phyloP scores from a whole-genome alignment of 2,113 vertebrate genomes.

The Rafetus swinhoei region DNA sequence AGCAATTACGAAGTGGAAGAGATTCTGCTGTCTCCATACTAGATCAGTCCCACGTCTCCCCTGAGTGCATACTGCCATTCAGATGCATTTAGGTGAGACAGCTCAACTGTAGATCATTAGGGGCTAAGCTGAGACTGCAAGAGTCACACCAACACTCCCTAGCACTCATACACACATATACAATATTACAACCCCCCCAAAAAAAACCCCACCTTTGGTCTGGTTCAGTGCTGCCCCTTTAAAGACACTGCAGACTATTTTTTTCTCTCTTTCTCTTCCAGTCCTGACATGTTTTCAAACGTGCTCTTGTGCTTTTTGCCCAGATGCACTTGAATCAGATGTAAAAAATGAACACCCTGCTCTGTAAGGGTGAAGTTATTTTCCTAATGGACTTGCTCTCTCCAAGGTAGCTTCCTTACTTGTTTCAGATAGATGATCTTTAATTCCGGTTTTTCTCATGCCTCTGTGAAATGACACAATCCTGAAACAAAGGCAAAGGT shows the following conservation, averaged over 20 bases:
- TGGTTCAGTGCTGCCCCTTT: rapidly evolving
- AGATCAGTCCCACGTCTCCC: constrained; percentile 7
- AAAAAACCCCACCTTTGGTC: neutral
- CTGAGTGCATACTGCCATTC: rapidly evolving
- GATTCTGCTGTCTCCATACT: neutral
- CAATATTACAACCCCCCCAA: neutral
- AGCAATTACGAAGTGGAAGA: constrained; percentile 30
- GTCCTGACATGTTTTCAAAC: constrained; percentile 7
- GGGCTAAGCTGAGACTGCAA: neutral
- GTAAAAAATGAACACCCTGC: neutral
- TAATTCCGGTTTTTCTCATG: constrained; percentile 17
- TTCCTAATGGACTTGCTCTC: rapidly evolving
- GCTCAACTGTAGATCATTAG: neutral
- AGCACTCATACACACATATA: neutral
- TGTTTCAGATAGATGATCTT: constrained; percentile 40
- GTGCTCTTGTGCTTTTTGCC: neutral
- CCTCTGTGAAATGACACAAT: neutral
- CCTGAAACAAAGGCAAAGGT: neutral
- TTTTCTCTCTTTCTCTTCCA: neutral
- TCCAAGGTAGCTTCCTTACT: neutral
- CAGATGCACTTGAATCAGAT: constrained; percentile 15
- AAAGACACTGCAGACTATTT: neutral
- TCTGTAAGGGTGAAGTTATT: neutral
- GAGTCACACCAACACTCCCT: neutral
- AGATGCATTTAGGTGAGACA: neutral